Evolutionary conservation across 2,797 vertebrate species (phyloP), one percentile per base, ranked within the genome.

Genomic region (Phoebastria nigripes): DNA sequence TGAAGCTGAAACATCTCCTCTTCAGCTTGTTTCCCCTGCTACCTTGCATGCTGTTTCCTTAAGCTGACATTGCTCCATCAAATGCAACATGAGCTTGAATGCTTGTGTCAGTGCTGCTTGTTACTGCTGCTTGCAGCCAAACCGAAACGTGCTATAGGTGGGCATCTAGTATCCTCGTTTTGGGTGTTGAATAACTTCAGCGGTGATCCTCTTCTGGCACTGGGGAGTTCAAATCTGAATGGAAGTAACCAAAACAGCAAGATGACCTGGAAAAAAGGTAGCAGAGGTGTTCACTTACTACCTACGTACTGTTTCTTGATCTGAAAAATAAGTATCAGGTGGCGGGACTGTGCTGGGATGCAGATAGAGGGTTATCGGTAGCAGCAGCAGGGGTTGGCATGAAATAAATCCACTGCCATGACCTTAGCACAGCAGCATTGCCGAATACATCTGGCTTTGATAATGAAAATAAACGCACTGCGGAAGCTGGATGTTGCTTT

Each of bases 61-160:
- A 21, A 77, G 82, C 47, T 88, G 78, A 70, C 11, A 0, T 47
- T 31, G 39, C 51, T 85, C 74, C 62, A 22, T n/a, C 3, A 3
- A 49, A 22, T 5, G 5, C 71, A 15, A 16, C 0, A 0, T 52
- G 51, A 89, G 41, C 16, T 31, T 51, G 31, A 88, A 35, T 0
- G 0, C 19, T 76, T 51, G 15, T 79, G 79, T 90, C 69, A 22
- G 83, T 0, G 1, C 74, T 70, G 82, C 72, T n/a, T 41, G 65
- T 31, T 78, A 33, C 59, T 76, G 82, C 56, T 56, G 25, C 42
- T 47, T 0, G 2, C 42, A 16, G 24, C 15, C 6, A 24, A 67
- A 35, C n/a, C 4, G 3, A 35, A 6, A 7, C 0, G 1, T 42
- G 55, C 74, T 12, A 2, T 37, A 17, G 55, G 17, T 19, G 65